Base-by-base conservation (phyloP, 1,140 invertebrate species). In the Alviniconcha marisindica region DNA sequence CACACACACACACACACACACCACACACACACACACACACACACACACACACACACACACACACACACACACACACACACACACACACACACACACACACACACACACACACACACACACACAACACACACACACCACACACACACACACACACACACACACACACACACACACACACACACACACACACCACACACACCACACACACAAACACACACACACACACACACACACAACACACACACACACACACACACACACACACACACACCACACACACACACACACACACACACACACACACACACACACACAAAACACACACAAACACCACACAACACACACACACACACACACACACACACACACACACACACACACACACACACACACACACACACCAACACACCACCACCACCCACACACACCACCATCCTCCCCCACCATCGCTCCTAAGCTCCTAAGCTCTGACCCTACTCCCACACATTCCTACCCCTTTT, bases 281-380 rank as follows among this genome's bases (percentile, higher is more conserved):
- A 71, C n/a, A 71, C 66, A 71, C 12, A 36, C 36, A 7, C 5
- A 21, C 5, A 21, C n/a, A 7, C 28, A 21, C 12, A 10, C 31
- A 66, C 28, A 28, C 21, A 31, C 28, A 66, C 21, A n/a, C 28
- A n/a, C 60, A 66, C 60, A n/a, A n/a, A n/a, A n/a, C n/a, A n/a
- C n/a, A n/a, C n/a, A n/a, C n/a, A n/a, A n/a, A n/a, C n/a, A n/a
- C n/a, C n/a, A n/a, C n/a, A n/a, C n/a, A n/a, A 51, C 60, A 66
- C 60, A 66, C 60, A 28, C 60, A 28, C 60, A 28, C 60, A 3
- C 60, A 28, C 60, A 66, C 60, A 66, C 60, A 66, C 60, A 66
- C 60, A 66, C 60, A 66, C 60, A 66, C 60, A 66, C 60, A 66
- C 60, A 66, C 60, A 66, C 60, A 28, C 1, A 28, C 60, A 18